Percentiles rank a stretch among this genome's conserved stretches.
phyloP scores from a whole-genome alignment of 2,888 invertebrate genomes.

The Oegoconia quadripuncta region DNA sequence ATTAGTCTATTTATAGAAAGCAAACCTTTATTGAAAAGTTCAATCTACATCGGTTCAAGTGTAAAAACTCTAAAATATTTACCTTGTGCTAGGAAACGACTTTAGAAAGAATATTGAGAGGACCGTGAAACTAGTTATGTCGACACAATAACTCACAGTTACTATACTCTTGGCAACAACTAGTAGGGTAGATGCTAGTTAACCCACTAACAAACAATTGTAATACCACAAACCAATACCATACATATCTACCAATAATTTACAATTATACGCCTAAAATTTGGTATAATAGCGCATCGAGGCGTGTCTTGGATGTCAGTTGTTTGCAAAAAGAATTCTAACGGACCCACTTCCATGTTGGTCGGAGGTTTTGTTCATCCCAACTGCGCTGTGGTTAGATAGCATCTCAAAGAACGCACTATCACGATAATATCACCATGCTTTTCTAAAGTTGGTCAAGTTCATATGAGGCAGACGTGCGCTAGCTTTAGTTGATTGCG shows the following conservation, averaged over 20 bases:
- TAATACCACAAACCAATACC: too few species aligned
- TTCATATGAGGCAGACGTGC: slow-evolving; percentile 7
- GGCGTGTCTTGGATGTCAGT: slow-evolving; percentile 37
- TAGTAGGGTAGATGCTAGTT: too few species aligned
- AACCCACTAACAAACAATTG: slow-evolving; percentile 34
- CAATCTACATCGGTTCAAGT: too few species aligned
- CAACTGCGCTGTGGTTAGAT: slow-evolving; percentile 31
- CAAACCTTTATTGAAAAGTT: too few species aligned
- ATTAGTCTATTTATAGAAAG: too few species aligned
- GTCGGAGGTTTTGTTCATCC: slow-evolving; percentile 31
- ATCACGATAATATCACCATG: slow-evolving; percentile 23
- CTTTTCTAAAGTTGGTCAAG: slow-evolving; percentile 11
- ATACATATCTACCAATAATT: slow-evolving; percentile 46
- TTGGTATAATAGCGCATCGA: slow-evolving; percentile 49
- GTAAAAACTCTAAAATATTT: too few species aligned
- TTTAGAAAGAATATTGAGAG: too few species aligned
- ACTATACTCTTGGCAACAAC: too few species aligned
- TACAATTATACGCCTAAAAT: slow-evolving; percentile 62
- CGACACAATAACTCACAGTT: too few species aligned
- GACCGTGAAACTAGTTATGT: too few species aligned
- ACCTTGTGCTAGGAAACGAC: too few species aligned
- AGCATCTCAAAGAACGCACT: slow-evolving; percentile 36
- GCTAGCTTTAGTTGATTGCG: not conserved
- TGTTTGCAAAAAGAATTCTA: slow-evolving; percentile 64
- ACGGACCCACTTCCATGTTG: slow-evolving; percentile 55